Conservation (phyloP, 2,113 vertebrate genomes). For the Macquaria australasica region DNA sequence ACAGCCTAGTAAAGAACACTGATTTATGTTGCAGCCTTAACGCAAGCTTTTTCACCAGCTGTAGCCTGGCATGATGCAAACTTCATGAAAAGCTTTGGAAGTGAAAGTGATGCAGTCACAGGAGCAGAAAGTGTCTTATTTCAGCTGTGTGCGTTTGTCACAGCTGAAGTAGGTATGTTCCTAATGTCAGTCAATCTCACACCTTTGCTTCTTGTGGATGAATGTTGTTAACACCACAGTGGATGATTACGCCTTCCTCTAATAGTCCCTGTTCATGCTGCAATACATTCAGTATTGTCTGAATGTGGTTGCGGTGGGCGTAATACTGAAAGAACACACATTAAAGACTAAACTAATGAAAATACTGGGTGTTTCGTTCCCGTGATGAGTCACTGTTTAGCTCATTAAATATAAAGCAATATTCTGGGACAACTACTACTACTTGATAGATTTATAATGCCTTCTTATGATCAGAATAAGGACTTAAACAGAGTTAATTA, state of each 20-base stretch:
- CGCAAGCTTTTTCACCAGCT: background rate
- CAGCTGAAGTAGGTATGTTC: conserved; percentile 14
- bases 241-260: background rate
- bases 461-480: background rate
- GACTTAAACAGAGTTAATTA: background rate
- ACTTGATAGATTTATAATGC: background rate
- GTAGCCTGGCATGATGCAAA: background rate
- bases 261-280: conserved; percentile 1
- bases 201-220: conserved; percentile 3
- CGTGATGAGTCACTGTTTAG: background rate
- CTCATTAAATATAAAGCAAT: background rate
- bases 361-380: background rate
- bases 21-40: background rate
- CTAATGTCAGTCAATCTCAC: background rate
- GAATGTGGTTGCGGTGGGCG: background rate
- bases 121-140: conserved; percentile 15
- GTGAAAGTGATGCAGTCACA: conserved; percentile 52
- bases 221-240: background rate
- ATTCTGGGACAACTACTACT: too few species aligned
- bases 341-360: background rate
- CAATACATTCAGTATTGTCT: conserved; percentile 1
- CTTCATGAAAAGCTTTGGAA: background rate
- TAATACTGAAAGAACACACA: background rate
- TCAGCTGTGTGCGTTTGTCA: conserved; percentile 15
- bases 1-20: background rate